A percentile compares a stretch with the other conserved stretches of the same genome.
These are phyloP conservation scores for Norana najaformis DNA, from an alignment of 2,888 invertebrate genomes.

Conservation along the genomic window DNA sequence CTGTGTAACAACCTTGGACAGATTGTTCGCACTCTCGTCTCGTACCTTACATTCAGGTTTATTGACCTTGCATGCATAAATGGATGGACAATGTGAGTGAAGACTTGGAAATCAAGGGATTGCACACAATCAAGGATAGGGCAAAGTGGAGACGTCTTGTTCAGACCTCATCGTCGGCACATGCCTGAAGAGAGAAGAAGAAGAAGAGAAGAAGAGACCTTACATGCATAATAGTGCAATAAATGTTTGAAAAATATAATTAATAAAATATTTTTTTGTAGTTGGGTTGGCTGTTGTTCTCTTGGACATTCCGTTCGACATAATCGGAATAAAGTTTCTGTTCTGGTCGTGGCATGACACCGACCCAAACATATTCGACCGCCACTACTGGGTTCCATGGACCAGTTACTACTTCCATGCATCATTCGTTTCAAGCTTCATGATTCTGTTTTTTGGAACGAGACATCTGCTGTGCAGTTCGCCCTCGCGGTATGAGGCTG, in stretches of 20 bases:
- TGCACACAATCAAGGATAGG: too few species aligned
- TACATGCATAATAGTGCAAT: not conserved
- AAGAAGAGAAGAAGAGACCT: too few species aligned
- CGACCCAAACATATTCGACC: constrained; percentile 69
- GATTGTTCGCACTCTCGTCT: not conserved
- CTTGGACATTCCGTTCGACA: constrained; percentile 79
- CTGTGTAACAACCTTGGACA: too few species aligned
- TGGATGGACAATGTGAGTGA: too few species aligned
- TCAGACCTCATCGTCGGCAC: too few species aligned
- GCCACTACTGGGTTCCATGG: constrained; percentile 81
- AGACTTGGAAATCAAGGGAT: too few species aligned
- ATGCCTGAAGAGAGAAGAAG: too few species aligned
- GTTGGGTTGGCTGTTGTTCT: constrained; percentile 75
- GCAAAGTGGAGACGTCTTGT: too few species aligned
- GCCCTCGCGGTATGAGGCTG: constrained; percentile 59
- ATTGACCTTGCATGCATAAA: not conserved
- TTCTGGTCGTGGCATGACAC: constrained; percentile 82
- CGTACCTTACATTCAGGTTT: too few species aligned
- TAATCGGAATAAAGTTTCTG: constrained; percentile 75
- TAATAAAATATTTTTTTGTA: constrained; percentile 44
- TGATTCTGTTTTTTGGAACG: constrained; percentile 71
- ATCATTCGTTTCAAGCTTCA: constrained; percentile 75
- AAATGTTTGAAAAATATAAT: not conserved
- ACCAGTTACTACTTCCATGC: constrained; percentile 82
- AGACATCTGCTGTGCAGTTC: constrained; percentile 66